phyloP scores from a whole-genome alignment of 2,888 invertebrate genomes.

The Scaptomyza reducta region DNA sequence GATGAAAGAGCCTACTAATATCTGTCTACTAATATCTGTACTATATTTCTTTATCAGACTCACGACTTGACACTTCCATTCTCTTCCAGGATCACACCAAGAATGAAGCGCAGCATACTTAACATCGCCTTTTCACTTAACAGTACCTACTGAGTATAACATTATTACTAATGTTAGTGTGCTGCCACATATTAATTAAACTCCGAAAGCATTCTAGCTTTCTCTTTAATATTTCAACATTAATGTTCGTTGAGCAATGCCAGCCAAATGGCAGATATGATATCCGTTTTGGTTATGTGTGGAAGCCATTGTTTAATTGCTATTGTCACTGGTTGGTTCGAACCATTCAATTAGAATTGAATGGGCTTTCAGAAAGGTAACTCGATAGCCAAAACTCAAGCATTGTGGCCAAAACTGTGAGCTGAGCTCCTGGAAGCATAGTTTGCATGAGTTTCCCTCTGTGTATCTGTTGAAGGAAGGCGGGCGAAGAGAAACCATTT shows the following conservation, averaged over 20 bases:
- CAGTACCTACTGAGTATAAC: no score
- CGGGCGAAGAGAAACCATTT: conserved; percentile 22
- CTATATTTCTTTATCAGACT: no score
- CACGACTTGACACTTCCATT: no score
- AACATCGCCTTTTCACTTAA: no score
- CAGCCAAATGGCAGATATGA: conserved; percentile 13
- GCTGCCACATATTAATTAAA: no score
- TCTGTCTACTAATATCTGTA: no score
- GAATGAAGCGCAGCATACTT: no score
- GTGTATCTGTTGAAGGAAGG: not conserved
- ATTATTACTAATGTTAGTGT: no score
- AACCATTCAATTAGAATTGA: conserved; percentile 64
- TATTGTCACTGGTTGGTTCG: conserved; percentile 17
- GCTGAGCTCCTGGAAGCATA: not conserved
- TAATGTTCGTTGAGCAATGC: not conserved
- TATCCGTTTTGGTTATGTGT: conserved; percentile 9
- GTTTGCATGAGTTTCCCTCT: conserved; percentile 9
- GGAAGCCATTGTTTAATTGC: conserved; percentile 16
- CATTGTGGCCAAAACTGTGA: conserved; percentile 34
- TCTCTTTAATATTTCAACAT: not conserved
- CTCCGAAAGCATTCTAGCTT: no score
- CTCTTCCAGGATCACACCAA: no score
- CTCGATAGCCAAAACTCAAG: conserved; percentile 39
- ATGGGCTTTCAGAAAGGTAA: conserved; percentile 53
- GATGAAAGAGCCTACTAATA: no score